phyloP scores from a whole-genome alignment of 2,888 invertebrate species.

The Druceiella hillmani region DNA sequence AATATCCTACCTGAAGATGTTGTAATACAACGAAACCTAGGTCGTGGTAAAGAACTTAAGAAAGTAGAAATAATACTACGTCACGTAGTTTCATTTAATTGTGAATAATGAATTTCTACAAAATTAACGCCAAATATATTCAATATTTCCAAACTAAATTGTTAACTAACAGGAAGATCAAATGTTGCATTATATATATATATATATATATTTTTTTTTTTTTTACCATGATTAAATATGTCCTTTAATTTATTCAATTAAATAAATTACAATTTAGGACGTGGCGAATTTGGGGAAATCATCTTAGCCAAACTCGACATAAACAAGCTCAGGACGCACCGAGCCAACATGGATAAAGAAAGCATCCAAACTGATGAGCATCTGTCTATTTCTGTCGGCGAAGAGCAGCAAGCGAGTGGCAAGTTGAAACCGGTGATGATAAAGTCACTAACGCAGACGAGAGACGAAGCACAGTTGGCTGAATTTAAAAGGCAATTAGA shows the following conservation, averaged over 20 bases:
- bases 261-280: constrained; percentile 47
- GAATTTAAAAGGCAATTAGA: constrained; percentile 90
- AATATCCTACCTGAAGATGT: no score
- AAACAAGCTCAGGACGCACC: constrained; percentile 34
- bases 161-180: no score
- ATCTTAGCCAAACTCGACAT: constrained; percentile 66
- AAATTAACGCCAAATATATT: no score
- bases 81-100: no score
- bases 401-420: constrained; percentile 28
- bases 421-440: constrained; percentile 51
- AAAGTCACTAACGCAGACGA: constrained; percentile 69
- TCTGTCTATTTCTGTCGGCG: constrained; percentile 17
- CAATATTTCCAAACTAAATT: no score
- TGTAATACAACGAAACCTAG: no score
- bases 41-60: no score
- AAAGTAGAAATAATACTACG: no score
- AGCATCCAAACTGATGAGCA: constrained; percentile 10
- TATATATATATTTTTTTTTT: constrained; percentile 5
- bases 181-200: no score
- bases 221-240: constrained; percentile 1
- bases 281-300: constrained; percentile 91
- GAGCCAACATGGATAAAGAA: constrained; percentile 33
- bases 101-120: no score
- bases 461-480: constrained; percentile 69
- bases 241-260: neutral